A percentile compares a stretch with the other conserved stretches of the same genome.
Evolutionary conservation across 2,113 vertebrate species (phyloP).

Genomic region (Pangasianodon hypophthalmus): DNA sequence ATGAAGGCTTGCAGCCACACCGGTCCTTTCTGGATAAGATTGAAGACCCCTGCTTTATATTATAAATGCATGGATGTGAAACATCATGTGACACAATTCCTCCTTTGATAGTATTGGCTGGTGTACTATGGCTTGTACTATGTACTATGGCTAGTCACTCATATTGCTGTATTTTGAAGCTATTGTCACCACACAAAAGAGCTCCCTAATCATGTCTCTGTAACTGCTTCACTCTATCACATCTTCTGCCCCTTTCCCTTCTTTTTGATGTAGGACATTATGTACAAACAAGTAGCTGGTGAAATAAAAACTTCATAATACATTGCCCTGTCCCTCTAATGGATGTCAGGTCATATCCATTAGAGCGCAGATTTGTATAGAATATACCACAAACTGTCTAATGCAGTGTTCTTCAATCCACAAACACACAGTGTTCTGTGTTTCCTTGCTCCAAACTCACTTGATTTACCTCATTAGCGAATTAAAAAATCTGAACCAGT

Average conservation of each 20-base stretch:
- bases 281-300: background rate
- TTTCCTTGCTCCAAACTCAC: background rate
- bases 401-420: background rate
- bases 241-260: background rate
- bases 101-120: background rate
- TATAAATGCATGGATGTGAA: background rate
- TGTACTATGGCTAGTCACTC: too few relatives aligned
- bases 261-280: background rate
- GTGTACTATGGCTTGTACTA: background rate
- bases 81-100: background rate
- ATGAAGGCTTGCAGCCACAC: background rate
- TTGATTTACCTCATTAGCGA: background rate
- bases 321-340: background rate
- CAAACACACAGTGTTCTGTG: background rate
- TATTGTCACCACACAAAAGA: background rate
- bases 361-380: background rate
- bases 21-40: background rate
- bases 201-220: background rate
- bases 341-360: background rate
- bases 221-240: background rate
- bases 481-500: background rate
- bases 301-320: background rate
- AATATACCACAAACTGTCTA: background rate
- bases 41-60: background rate
- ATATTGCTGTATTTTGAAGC: background rate